Evolutionary conservation across 2,113 vertebrate species (phyloP), one percentile per base, ranked within the genome.

Genomic region (Crotophaga sulcirostris): DNA sequence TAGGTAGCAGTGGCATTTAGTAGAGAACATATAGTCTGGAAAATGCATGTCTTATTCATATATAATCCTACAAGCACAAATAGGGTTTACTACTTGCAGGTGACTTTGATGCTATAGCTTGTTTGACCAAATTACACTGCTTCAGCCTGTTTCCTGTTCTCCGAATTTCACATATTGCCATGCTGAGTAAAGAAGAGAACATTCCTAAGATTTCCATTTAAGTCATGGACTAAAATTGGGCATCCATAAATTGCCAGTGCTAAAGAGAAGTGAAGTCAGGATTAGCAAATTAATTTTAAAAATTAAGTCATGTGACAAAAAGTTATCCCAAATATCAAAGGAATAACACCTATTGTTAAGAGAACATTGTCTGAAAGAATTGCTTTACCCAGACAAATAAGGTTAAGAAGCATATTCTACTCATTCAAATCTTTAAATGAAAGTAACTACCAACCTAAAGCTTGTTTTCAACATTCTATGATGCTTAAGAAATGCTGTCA

Each of bases 401-500:
- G 47, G 31, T 94, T 90, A 93, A 81, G 75, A 74, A 91, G 83
- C 44, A 84, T 52, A 75, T 84, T 91, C 52, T 74, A 64, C 28
- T 59, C 79, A 92, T 80, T 88, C 73, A 96, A 60, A 70, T 63
- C 25, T 88, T 90, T 78, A 93, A 95, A 90, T 90, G 19, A 91
- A 93, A 70, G 52, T 76, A 95, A 96, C 92, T 49, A 76, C 44
- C 75, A 95, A 54, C 24, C 31, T 75, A 78, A 90, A 86, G 54
- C 79, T 89, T 78, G 60, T 93, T 95, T 95, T 92, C 88, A 93
- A 49, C 52, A 70, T 90, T 87, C 56, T 70, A 4, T 52, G 85
- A 86, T 54, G 92, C 92, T 62, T 93, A 44, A 92, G 44, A 90
- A 95, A 93, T 34, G 56, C 85, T 92, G 85, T 92, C 95, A 93